These are phyloP conservation scores for Oligia fasciuncula DNA, from an alignment of 2,888 invertebrate genomes.

Conservation along the genomic window DNA sequence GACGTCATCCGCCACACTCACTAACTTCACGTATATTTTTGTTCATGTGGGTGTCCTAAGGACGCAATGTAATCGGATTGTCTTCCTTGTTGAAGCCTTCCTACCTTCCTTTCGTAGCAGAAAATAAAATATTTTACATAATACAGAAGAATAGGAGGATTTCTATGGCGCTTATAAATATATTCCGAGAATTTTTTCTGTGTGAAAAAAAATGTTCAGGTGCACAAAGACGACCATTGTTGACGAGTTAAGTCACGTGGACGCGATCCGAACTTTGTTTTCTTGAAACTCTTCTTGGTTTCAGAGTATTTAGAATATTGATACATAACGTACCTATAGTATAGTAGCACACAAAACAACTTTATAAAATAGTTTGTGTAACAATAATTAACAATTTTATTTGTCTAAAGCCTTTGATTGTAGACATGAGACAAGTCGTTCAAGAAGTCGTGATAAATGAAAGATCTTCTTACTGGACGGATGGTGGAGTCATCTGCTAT, in stretches of 20 bases:
- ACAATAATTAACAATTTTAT: neutral
- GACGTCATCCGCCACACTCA: neutral
- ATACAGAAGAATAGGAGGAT: too few species aligned
- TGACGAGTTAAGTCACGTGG: slow-evolving; percentile 69
- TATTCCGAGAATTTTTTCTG: slow-evolving; percentile 45
- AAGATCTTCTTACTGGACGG: neutral
- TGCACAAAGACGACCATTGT: slow-evolving; percentile 61
- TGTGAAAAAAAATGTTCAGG: too few species aligned
- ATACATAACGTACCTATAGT: neutral
- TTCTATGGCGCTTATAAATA: slow-evolving; percentile 3
- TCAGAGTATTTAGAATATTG: neutral
- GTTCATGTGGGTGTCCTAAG: neutral
- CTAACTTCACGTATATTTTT: neutral
- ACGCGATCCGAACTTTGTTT: slow-evolving; percentile 27
- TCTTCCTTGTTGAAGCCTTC: neutral
- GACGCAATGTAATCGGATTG: neutral
- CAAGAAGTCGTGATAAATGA: neutral
- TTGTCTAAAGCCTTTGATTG: neutral
- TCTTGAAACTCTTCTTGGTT: slow-evolving; percentile 31
- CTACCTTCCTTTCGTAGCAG: neutral
- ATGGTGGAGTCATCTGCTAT: neutral
- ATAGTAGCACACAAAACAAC: neutral
- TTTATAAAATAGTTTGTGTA: neutral
- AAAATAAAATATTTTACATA: neutral
- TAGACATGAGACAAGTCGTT: neutral